Conservation (phyloP, 2,113 vertebrate species). For the Tragelaphus imberbis region DNA sequence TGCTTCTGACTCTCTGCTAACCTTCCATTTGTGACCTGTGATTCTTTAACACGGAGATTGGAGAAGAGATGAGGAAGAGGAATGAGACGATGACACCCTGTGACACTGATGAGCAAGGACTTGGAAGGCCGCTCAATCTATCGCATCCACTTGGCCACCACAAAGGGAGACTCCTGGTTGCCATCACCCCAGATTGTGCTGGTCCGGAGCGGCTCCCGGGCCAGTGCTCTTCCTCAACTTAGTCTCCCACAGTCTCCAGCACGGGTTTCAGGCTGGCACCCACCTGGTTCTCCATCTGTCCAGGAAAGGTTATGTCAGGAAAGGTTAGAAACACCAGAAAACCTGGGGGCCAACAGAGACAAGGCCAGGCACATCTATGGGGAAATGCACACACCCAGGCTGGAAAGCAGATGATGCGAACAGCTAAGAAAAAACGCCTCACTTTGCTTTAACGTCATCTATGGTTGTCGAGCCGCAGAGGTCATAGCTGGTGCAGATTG, state of each 20-base stretch:
- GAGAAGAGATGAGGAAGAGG: conserved; percentile 31
- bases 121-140: not conserved
- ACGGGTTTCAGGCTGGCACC: not conserved
- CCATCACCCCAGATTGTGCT: not conserved
- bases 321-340: not conserved
- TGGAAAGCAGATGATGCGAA: not conserved
- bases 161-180: not conserved
- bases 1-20: conserved; percentile 20
- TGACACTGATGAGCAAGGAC: not conserved
- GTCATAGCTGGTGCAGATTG: not conserved
- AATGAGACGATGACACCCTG: not conserved
- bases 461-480: not conserved
- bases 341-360: not conserved
- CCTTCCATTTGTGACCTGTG: conserved; percentile 18
- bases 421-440: not conserved
- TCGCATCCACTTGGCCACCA: not conserved
- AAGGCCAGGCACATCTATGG: not conserved
- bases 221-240: not conserved
- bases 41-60: not conserved
- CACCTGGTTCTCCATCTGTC: not conserved
- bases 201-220: not conserved
- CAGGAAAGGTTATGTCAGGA: not conserved
- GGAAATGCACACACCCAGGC: no score
- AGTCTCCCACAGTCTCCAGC: not conserved
- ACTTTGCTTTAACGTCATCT: not conserved